A percentile compares a stretch with the other conserved stretches of the same genome.
Conservation (phyloP, 2,113 vertebrate genomes). For the Semnornis frantzii region DNA sequence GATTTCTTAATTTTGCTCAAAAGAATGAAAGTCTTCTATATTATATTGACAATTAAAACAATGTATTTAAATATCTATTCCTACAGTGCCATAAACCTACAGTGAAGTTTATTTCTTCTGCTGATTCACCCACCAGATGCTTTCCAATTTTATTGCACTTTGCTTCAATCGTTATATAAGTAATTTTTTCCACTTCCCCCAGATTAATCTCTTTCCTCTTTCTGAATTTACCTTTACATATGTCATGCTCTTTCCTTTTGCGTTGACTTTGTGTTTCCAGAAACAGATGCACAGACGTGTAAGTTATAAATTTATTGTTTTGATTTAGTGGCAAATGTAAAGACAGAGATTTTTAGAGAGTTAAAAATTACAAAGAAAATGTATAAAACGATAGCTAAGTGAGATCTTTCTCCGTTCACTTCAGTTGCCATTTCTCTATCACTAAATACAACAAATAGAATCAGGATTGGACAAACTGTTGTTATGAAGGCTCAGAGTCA, state of each 20-base stretch:
- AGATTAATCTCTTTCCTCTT: not conserved
- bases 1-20: not conserved
- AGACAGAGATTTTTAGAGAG: too few species aligned
- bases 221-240: not conserved
- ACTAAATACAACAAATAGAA: not conserved
- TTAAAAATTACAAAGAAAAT: not conserved
- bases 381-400: not conserved
- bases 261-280: not conserved
- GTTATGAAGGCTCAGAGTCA: not conserved
- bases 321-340: not conserved
- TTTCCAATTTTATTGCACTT: not conserved
- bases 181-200: not conserved
- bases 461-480: not conserved
- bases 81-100: not conserved
- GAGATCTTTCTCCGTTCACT: not conserved
- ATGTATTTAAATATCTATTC: not conserved
- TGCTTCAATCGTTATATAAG: not conserved
- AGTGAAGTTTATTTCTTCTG: not conserved
- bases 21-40: not conserved
- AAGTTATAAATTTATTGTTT: not conserved
- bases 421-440: not conserved
- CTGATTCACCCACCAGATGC: not conserved
- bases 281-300: not conserved
- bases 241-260: not conserved
- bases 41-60: not conserved